Percentiles rank a stretch among this genome's conserved stretches.
phyloP scores from a whole-genome alignment of 2,113 vertebrate species.

The Cephalopholis sonnerati region DNA sequence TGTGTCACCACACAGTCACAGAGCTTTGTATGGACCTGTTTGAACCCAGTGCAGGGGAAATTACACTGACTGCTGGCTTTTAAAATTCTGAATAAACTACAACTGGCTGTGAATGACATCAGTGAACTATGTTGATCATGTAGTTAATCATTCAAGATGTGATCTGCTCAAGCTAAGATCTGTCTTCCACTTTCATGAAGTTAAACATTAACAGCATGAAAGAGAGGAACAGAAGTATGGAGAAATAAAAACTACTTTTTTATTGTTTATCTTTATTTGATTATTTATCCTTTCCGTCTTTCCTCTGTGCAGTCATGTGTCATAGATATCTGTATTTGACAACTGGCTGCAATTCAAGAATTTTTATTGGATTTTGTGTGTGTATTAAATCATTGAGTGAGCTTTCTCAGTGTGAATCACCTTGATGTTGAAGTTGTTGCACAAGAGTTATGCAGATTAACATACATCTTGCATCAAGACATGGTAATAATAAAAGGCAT shows the following conservation, averaged over 20 bases:
- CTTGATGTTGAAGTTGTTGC: neutral
- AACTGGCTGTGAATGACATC: neutral
- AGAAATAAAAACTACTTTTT: neutral
- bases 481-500: too few species aligned
- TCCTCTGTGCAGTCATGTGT: neutral
- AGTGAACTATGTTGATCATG: neutral
- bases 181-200: neutral
- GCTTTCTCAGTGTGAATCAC: neutral
- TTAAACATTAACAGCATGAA: too few species aligned
- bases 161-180: neutral
- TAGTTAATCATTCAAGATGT: too few species aligned
- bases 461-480: neutral
- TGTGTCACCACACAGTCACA: conserved; percentile 23
- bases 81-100: neutral
- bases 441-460: neutral
- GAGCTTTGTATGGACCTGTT: conserved; percentile 4
- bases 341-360: neutral
- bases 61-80: neutral
- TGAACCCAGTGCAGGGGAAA: neutral
- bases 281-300: too few species aligned
- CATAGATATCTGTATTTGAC: neutral
- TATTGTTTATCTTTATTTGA: neutral
- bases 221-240: too few species aligned
- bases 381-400: neutral
- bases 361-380: neutral